phyloP scores from a whole-genome alignment of 2,797 vertebrate species.

The Gouania willdenowi region DNA sequence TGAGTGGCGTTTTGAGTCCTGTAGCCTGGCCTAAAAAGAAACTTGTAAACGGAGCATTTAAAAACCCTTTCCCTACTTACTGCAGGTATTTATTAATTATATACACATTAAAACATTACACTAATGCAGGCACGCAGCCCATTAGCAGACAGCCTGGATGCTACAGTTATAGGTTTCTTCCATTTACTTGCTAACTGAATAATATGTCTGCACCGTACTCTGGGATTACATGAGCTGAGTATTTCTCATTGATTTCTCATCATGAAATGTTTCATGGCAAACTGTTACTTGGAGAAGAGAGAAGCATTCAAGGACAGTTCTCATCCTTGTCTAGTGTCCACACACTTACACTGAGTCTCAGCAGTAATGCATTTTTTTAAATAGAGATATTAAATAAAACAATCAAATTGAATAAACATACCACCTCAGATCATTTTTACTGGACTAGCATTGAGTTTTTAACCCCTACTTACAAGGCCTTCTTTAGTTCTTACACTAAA shows the following conservation, averaged over 20 bases:
- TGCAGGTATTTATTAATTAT: constrained; percentile 47
- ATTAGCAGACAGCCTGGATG: constrained; percentile 47
- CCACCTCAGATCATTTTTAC: too few species aligned
- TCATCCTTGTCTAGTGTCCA: background rate
- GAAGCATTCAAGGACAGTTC: constrained; percentile 1
- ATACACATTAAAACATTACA: constrained; percentile 44
- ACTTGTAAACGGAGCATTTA: constrained; percentile 18
- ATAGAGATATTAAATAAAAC: too few species aligned
- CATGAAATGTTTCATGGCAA: constrained; percentile 9
- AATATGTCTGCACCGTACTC: constrained; percentile 3
- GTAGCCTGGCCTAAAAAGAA: too few species aligned
- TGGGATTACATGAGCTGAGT: too few species aligned
- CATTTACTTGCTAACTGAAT: constrained; percentile 13
- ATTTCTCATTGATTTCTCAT: constrained; percentile 33
- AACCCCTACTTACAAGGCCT: too few species aligned
- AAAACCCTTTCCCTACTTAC: constrained; percentile 49
- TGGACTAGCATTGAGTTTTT: too few species aligned
- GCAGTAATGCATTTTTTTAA: too few species aligned
- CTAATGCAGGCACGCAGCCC: constrained; percentile 28
- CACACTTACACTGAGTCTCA: background rate
- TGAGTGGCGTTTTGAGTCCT: too few species aligned
- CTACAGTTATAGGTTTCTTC: constrained; percentile 1
- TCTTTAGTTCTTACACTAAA: too few species aligned
- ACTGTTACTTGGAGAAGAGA: constrained; percentile 9
- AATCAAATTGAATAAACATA: too few species aligned